Conservation (phyloP, 2,888 invertebrate species). For the Trissoscelio sp. region DNA sequence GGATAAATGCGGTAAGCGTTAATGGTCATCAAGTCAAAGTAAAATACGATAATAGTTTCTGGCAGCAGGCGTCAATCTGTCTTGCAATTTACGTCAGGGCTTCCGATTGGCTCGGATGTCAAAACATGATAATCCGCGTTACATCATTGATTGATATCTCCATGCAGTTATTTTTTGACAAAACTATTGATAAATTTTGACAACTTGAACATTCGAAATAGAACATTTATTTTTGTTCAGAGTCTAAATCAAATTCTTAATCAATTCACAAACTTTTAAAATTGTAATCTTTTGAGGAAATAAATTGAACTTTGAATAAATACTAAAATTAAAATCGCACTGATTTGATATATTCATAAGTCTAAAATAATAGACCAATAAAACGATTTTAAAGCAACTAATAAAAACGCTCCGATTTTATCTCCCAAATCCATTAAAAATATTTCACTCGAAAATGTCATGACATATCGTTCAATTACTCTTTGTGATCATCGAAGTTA, state of each 20-base stretch:
- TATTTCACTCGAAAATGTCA: constrained; percentile 22
- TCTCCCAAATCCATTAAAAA: constrained; percentile 5
- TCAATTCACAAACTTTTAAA: too few relatives aligned
- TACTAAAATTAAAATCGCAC: too few relatives aligned
- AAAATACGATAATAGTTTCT: constrained; percentile 60
- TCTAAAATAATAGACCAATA: too few relatives aligned
- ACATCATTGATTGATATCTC: constrained; percentile 22
- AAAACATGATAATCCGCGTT: constrained; percentile 34
- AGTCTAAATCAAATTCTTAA: too few relatives aligned
- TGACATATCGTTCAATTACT: constrained; percentile 12
- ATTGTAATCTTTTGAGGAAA: too few relatives aligned
- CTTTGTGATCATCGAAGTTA: background rate
- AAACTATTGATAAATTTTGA: background rate
- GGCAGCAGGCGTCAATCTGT: constrained; percentile 54
- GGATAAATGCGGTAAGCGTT: constrained; percentile 50
- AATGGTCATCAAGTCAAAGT: constrained; percentile 56
- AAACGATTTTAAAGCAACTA: background rate
- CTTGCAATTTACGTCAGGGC: constrained; percentile 46
- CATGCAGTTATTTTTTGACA: constrained; percentile 21
- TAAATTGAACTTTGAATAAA: too few relatives aligned
- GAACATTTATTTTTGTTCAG: too few relatives aligned
- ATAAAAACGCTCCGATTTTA: background rate
- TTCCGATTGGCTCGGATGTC: constrained; percentile 44
- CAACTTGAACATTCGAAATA: background rate
- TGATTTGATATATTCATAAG: too few relatives aligned